phyloP scores from a whole-genome alignment of 2,797 vertebrate genomes.

The Urosaurus nigricauda region DNA sequence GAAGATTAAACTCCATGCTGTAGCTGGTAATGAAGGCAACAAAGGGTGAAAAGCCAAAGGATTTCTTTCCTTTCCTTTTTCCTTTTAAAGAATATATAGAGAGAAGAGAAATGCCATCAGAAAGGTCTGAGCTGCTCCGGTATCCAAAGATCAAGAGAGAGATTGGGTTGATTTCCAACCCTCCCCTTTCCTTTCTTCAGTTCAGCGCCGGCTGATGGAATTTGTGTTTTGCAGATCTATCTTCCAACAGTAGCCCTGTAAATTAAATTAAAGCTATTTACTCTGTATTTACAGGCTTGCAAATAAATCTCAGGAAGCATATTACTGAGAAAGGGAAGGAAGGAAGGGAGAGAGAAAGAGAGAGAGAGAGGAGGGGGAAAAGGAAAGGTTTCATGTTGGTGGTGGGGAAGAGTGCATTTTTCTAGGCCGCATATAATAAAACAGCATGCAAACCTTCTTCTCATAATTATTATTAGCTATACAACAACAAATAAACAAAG shows the following conservation, averaged over 20 bases:
- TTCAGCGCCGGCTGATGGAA: slow-evolving; percentile 43
- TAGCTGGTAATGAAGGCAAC: background rate
- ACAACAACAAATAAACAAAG: slow-evolving; percentile 21
- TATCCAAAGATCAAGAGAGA: slow-evolving; percentile 1
- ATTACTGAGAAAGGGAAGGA: slow-evolving; percentile 60
- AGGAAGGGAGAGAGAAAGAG: slow-evolving; percentile 17
- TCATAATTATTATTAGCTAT: slow-evolving; percentile 74
- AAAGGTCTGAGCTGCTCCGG: background rate
- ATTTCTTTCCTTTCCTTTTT: background rate
- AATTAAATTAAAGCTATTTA: slow-evolving; percentile 78
- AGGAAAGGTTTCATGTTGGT: background rate
- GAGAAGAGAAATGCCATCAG: background rate
- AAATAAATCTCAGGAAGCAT: slow-evolving; percentile 72
- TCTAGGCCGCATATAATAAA: slow-evolving; percentile 72
- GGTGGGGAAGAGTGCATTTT: slow-evolving; percentile 48
- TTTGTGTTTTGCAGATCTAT: slow-evolving; percentile 51
- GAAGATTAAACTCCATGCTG: background rate
- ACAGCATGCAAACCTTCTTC: slow-evolving; percentile 69
- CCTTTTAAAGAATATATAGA: background rate
- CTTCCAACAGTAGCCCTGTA: slow-evolving; percentile 64
- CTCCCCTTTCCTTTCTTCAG: background rate
- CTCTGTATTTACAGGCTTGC: slow-evolving; percentile 71
- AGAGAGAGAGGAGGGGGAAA: slow-evolving; percentile 36
- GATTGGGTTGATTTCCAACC: background rate
- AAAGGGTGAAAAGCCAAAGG: background rate